phyloP scores from a whole-genome alignment of 2,113 vertebrate genomes.

The Ictidomys tridecemlineatus region DNA sequence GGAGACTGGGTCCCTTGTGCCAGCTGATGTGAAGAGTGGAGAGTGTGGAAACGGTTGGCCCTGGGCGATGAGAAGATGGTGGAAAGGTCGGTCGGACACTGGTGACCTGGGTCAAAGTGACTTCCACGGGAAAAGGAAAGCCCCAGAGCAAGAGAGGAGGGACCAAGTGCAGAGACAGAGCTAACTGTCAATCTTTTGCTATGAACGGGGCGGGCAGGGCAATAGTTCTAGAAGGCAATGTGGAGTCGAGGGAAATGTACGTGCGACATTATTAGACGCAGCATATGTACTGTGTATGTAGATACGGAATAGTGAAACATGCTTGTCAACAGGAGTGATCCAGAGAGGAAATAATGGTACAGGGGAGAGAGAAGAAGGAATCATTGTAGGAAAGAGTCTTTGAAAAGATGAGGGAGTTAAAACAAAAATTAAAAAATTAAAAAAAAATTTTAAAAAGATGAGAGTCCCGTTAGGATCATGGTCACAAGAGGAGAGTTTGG shows the following conservation, averaged over 20 bases:
- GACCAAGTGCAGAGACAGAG: accelerated
- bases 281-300: not conserved
- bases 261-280: too few relatives aligned
- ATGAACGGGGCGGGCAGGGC: not conserved
- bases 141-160: not conserved
- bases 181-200: not conserved
- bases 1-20: not conserved
- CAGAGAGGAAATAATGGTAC: not conserved
- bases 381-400: not conserved
- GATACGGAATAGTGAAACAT: not conserved
- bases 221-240: not conserved
- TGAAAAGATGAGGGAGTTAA: not conserved
- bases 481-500: not conserved
- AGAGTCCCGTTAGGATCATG: not conserved
- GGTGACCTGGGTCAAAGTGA: not conserved
- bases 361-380: not conserved
- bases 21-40: accelerated
- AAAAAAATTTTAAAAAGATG: not conserved
- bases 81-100: not conserved
- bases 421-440: too few relatives aligned
- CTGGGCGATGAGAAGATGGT: not conserved
- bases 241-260: not conserved
- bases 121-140: not conserved
- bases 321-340: not conserved
- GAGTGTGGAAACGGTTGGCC: too few relatives aligned